Evolutionary conservation across 2,888 invertebrate species (phyloP).

Genomic region (Eupithecia dodoneata): DNA sequence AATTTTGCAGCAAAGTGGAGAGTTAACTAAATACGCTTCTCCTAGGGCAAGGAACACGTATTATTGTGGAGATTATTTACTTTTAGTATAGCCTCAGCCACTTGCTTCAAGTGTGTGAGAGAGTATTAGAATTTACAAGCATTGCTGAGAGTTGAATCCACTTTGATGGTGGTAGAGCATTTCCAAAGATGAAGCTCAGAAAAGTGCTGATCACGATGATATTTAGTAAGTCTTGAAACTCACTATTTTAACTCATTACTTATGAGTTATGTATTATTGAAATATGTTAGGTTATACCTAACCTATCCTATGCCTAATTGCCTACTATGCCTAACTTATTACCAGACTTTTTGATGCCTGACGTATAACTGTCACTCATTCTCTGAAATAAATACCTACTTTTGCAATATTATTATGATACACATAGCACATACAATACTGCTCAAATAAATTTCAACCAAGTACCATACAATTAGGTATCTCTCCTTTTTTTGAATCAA

Average conservation of each 20-base stretch:
- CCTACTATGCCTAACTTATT: too few species aligned
- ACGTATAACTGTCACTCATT: neutral
- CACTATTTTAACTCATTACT: neutral
- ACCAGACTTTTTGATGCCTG: too few species aligned
- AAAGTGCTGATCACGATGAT: neutral
- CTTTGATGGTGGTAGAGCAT: neutral
- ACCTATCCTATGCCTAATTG: too few species aligned
- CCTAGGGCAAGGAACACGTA: constrained; percentile 13
- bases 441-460: neutral
- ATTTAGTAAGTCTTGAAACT: neutral
- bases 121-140: neutral
- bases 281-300: too few species aligned
- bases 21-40: constrained; percentile 17
- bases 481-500: neutral
- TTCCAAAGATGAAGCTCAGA: neutral
- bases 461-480: neutral
- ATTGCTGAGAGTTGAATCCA: constrained; percentile 1
- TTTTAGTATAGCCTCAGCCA: neutral
- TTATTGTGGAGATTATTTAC: constrained; percentile 13
- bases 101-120: constrained; percentile 9
- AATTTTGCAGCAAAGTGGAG: constrained; percentile 8
- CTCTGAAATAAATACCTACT: neutral
- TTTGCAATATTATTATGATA: neutral
- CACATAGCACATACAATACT: neutral
- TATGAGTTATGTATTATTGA: too few species aligned